phyloP scores from a whole-genome alignment of 2,113 vertebrate genomes.

The Tenrec ecaudatus region DNA sequence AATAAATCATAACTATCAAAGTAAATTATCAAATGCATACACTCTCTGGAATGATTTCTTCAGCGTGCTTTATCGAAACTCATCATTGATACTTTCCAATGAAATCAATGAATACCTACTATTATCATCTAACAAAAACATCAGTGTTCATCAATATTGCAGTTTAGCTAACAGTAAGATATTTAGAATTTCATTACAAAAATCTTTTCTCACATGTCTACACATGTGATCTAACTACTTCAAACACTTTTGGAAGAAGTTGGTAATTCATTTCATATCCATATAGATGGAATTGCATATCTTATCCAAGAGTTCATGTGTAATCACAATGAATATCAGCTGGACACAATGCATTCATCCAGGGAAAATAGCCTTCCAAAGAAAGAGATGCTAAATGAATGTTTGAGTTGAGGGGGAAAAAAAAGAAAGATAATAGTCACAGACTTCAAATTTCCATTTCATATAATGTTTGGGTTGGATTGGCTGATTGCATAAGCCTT shows the following conservation, averaged over 20 bases:
- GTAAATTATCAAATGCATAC: neutral
- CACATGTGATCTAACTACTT: conserved; percentile 16
- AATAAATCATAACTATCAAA: conserved; percentile 5
- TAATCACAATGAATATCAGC: neutral
- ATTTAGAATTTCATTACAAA: conserved; percentile 16
- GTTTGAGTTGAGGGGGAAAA: neutral
- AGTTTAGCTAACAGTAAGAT: neutral
- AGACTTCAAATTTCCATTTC: neutral
- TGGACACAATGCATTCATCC: neutral
- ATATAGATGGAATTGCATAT: neutral
- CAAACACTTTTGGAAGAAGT: conserved; percentile 5
- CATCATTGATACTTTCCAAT: conserved; percentile 35
- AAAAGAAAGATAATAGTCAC: neutral
- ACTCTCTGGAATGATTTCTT: neutral
- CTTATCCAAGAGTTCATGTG: neutral
- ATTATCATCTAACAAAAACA: conserved; percentile 4
- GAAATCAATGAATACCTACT: conserved; percentile 40
- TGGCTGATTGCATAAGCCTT: neutral
- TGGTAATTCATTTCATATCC: conserved; percentile 1
- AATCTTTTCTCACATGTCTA: too few species aligned
- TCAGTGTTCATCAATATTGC: neutral
- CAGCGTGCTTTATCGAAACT: neutral
- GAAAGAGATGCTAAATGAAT: neutral
- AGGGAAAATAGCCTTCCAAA: neutral
- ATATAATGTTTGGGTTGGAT: neutral